Evolutionary conservation across 64 coral and sea anemone genomes (phyloP).

Genomic region (Trachythela sp.): DNA sequence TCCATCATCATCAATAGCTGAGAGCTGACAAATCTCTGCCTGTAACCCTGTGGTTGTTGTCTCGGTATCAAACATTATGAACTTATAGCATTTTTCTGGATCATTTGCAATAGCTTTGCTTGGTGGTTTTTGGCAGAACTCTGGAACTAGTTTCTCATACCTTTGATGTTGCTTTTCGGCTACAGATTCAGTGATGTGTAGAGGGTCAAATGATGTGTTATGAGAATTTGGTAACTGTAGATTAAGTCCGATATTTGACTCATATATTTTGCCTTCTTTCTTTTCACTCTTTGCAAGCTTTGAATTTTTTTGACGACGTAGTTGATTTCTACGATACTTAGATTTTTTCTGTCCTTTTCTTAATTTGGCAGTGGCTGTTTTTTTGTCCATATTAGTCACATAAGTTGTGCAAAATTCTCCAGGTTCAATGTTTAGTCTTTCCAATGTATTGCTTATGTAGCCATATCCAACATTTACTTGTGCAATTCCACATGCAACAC

Average conservation of each 20-base stretch:
- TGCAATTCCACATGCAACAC: constrained; percentile 16
- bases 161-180: too few species aligned
- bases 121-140: too few species aligned
- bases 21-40: too few species aligned
- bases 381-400: background rate
- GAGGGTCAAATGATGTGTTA: too few species aligned
- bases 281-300: background rate
- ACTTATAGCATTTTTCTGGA: too few species aligned
- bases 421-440: background rate
- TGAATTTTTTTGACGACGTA: background rate
- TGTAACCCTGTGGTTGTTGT: too few species aligned
- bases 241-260: background rate
- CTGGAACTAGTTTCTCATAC: too few species aligned
- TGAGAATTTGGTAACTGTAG: too few species aligned
- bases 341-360: background rate
- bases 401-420: background rate
- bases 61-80: too few species aligned
- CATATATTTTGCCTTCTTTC: background rate
- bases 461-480: constrained; percentile 17
- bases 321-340: background rate
- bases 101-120: too few species aligned
- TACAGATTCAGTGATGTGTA: too few species aligned
- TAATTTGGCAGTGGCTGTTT: background rate
- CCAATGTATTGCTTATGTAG: background rate
- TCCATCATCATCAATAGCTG: too few species aligned